Evolutionary conservation across 2,888 invertebrate species (phyloP).

Genomic region (Campaea margaritaria): DNA sequence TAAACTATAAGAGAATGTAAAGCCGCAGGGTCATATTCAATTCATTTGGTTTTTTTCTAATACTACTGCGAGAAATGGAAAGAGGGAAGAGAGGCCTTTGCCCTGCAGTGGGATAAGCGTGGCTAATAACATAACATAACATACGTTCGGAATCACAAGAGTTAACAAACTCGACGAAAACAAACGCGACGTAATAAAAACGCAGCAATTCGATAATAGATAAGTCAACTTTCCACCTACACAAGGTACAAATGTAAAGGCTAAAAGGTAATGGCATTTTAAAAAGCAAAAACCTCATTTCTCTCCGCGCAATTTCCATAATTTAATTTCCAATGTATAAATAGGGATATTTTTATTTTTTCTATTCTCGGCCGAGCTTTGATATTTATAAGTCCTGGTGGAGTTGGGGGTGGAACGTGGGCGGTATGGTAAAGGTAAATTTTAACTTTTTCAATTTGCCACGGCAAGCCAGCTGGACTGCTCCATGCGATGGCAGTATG

Average conservation of each 20-base stretch:
- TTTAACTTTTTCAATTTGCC: slow-evolving; percentile 26
- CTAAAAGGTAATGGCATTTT: not conserved
- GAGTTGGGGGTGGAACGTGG: slow-evolving; percentile 17
- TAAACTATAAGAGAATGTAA: slow-evolving; percentile 33
- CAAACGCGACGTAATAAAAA: too few relatives aligned
- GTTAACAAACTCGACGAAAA: too few relatives aligned
- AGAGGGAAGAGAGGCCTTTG: too few relatives aligned
- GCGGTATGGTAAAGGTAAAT: slow-evolving; percentile 1
- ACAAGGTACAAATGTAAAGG: too few relatives aligned
- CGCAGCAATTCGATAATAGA: too few relatives aligned
- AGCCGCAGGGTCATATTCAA: slow-evolving; percentile 19
- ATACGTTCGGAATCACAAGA: too few relatives aligned
- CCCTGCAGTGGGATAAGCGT: too few relatives aligned
- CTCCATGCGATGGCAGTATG: not conserved
- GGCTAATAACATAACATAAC: too few relatives aligned
- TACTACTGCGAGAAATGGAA: too few relatives aligned
- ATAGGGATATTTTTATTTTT: slow-evolving; percentile 2
- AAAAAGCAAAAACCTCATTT: not conserved
- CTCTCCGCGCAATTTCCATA: slow-evolving; percentile 1
- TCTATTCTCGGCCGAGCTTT: slow-evolving; percentile 12
- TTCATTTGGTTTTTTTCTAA: too few relatives aligned
- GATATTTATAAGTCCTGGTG: slow-evolving; percentile 16
- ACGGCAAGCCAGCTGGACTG: not conserved
- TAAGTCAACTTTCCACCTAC: too few relatives aligned
- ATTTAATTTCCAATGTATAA: slow-evolving; percentile 17